Base-by-base conservation (phyloP, 2,113 vertebrate genomes). In the Saccopteryx leptura region DNA sequence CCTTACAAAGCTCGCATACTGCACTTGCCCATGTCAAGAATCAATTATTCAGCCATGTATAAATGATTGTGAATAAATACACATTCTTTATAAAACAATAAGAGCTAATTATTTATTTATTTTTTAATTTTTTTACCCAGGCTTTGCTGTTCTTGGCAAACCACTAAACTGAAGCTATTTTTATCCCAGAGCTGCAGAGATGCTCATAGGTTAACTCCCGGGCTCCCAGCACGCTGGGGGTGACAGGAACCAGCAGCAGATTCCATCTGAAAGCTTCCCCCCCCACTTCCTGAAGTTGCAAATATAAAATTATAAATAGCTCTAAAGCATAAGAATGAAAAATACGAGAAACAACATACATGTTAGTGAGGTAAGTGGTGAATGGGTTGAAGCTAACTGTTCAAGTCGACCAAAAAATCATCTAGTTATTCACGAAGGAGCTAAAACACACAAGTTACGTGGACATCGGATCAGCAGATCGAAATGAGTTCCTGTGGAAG, bases 161-260 rank as follows among this genome's bases (percentile, higher is more conserved):
- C 9, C 80, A 91, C 54, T 69, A 90, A 58, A 82, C 79, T 19
- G 24, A 88, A 80, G 63, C 23, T 93, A 69, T 95, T 71, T 96
- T 65, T 69, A 80, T 52, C 18, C 63, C 39, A 58, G 61, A 91
- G 50, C 74, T 76, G 7, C 66, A 92, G 71, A 58, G 56, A 52
- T 6, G 2, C 52, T 93, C 63, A 39, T 46, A 89, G 75, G 82
- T 63, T 63, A 65, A 68, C 33, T 87, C 18, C 21, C 71, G 14
- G 18, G 14, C 63, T 23, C 80, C 54, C 50, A 54, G 90, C 12
- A n/a, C 9, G 39, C 39, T 76, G 12, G 65, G 80, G 74, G 58
- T 54, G 79, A 80, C 75, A 93, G 33, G 68, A 50, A 93, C 68
- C 48, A 63, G 54, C 69, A 71, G 52, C n/a, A 63, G 21, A 58